Conservation (phyloP, 2,797 vertebrate species). For the Odontamblyopus lacepedii region DNA sequence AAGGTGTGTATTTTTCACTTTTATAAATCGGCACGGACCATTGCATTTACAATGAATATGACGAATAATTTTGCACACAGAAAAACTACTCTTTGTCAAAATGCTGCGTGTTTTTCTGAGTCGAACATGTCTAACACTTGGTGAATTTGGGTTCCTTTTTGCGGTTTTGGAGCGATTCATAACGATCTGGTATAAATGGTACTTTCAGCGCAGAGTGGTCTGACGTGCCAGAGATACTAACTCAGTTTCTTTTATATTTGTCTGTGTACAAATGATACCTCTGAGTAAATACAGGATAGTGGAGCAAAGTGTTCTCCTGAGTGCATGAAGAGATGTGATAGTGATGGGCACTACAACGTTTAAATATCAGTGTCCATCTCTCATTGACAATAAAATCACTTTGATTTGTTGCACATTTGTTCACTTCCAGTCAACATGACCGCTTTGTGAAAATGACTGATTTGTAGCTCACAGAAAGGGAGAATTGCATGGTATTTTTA, state of each 20-base stretch:
- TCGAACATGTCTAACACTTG: not conserved
- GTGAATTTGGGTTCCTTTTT: slow-evolving; percentile 8
- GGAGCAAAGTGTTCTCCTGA: slow-evolving; percentile 11
- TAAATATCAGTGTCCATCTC: not conserved
- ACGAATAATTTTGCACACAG: not conserved
- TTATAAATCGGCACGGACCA: not conserved
- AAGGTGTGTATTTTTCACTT: not conserved
- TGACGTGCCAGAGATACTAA: slow-evolving; percentile 19
- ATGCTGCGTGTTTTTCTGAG: not conserved
- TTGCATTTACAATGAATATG: not conserved
- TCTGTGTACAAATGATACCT: slow-evolving; percentile 10
- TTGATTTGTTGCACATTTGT: not conserved
- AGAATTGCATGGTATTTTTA: not conserved
- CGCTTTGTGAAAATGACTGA: not conserved
- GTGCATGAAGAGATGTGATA: slow-evolving; percentile 5
- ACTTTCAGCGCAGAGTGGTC: slow-evolving; percentile 12
- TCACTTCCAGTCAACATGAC: not conserved
- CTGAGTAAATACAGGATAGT: slow-evolving; percentile 18
- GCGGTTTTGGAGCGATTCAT: slow-evolving; percentile 3
- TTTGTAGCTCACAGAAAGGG: not conserved
- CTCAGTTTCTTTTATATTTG: slow-evolving; percentile 30
- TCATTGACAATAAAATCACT: not conserved
- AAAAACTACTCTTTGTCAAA: not conserved
- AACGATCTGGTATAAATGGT: slow-evolving; percentile 17
- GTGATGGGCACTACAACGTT: not conserved